Evolutionary conservation across 2,888 invertebrate species (phyloP), one percentile per base, ranked within the genome.

Genomic region (Ptychoptera contaminata): DNA sequence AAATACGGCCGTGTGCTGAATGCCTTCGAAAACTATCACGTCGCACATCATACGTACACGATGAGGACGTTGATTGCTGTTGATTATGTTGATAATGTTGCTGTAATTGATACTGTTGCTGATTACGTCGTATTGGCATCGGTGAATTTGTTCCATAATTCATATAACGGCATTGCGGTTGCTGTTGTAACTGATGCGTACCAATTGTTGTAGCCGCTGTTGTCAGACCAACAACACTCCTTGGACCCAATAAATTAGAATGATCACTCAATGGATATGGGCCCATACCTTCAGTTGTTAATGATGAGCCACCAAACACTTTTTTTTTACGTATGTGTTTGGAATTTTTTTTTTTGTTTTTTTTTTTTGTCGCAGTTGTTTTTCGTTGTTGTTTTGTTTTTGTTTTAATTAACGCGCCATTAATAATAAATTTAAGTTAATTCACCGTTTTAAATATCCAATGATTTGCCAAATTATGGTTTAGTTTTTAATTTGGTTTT

Each of bases 201-300:
- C 23, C 23, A 23, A 23, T 23, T 23, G 23, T 23, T 5, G 23
- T 23, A 5, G 23, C 23, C 49, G 62, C 55, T 45, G 60, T 52
- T 49, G 58, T 54, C 52, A 59, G 53, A 49, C 56, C 59, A 52
- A 60, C 58, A 55, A 56, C 58, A 51, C 56, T 57, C 49, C 55
- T 60, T 55, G 65, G 63, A 53, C 63, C 62, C 63, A 66, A 58
- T 43, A 54, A 49, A 55, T 66, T 66, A 52, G 63, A 62, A 61
- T 63, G 63, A 60, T 66, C 54, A 45, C 49, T 65, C 55, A 65
- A 58, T 50, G 66, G 66, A 59, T 65, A 66, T 52, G 65, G 65
- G 57, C 65, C 65, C 65, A 65, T 65, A 59, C 66, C 64, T 63
- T 65, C 66, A 64, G 64, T 63, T 60, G 63, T 61, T 56, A 65